A percentile compares a stretch with the other conserved stretches of the same genome.
phyloP scores from a whole-genome alignment of 2,113 vertebrate species.

The Rhinopomastus cyanomelas region DNA sequence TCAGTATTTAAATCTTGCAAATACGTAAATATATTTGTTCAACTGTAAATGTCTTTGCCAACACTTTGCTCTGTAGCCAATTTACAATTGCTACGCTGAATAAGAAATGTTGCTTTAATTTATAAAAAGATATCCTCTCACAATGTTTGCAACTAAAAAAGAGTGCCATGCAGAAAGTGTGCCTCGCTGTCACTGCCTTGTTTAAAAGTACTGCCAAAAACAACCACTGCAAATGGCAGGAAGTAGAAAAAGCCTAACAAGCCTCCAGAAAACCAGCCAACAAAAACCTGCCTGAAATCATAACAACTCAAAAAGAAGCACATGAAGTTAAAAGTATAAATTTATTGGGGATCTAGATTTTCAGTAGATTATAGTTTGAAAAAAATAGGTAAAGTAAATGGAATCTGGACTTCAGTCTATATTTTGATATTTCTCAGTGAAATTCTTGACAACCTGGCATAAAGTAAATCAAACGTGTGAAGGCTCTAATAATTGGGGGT shows the following conservation, averaged over 20 bases:
- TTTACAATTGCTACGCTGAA: not conserved
- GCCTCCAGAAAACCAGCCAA: rapidly evolving
- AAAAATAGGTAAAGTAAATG: not conserved
- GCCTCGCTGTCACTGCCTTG: not conserved
- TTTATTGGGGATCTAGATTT: not conserved
- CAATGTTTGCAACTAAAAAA: not conserved
- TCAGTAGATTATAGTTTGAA: not conserved
- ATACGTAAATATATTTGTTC: not conserved
- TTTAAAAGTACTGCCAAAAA: not conserved
- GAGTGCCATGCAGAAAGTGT: not conserved
- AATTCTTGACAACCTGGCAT: not conserved
- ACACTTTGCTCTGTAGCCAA: not conserved
- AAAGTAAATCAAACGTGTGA: not conserved
- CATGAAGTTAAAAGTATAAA: not conserved
- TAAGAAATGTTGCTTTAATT: not conserved
- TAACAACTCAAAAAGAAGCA: not conserved
- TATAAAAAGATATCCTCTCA: not conserved
- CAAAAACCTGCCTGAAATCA: not conserved
- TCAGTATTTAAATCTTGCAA: not conserved
- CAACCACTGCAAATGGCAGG: not conserved
- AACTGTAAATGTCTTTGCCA: not conserved
- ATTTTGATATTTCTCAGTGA: not conserved
- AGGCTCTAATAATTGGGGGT: not conserved
- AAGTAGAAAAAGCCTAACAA: not conserved
- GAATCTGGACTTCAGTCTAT: not conserved